Percentiles rank a stretch among this genome's conserved stretches.
These are phyloP conservation scores for Ectropis grisescens DNA, from an alignment of 1,140 invertebrate genomes.

Conservation along the genomic window DNA sequence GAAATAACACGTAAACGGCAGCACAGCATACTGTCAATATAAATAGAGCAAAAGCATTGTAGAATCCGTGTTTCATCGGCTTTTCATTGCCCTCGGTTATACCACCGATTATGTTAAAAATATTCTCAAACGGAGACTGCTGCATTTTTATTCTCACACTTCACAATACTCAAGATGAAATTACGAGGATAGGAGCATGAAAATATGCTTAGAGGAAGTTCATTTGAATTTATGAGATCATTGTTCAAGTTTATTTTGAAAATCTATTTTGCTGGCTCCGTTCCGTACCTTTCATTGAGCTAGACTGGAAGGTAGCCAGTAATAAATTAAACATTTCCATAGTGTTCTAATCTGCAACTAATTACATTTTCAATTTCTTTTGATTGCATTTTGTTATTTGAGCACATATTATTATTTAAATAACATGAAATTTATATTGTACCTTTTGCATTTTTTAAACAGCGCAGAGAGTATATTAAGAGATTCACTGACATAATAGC, in stretches of 20 bases:
- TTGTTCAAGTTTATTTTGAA: conserved; percentile 18
- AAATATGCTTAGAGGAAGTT: conserved; percentile 19
- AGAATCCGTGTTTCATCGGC: conserved; percentile 88
- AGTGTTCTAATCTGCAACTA: not conserved
- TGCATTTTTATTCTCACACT: conserved; percentile 30
- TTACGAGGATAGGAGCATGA: not conserved
- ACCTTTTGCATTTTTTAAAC: too few species aligned
- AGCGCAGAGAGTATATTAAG: too few species aligned
- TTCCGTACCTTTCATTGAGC: too few species aligned
- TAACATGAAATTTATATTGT: not conserved
- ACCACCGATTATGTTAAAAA: conserved; percentile 61
- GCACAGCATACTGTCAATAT: conserved; percentile 76
- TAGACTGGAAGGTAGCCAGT: too few species aligned
- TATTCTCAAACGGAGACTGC: conserved; percentile 61
- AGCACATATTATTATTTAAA: not conserved
- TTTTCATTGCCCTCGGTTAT: conserved; percentile 76
- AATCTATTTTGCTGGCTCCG: too few species aligned
- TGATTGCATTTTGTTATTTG: not conserved
- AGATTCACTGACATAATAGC: too few species aligned
- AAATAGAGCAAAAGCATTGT: conserved; percentile 85
- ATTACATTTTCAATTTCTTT: not conserved
- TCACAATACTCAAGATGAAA: not conserved
- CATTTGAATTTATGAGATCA: conserved; percentile 42
- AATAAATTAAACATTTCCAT: not conserved
- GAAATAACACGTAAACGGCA: conserved; percentile 83